Percentiles rank a stretch among this genome's conserved stretches.
These are phyloP conservation scores for Okapia johnstoni DNA, from an alignment of 2,113 vertebrate species.

Conservation along the genomic window DNA sequence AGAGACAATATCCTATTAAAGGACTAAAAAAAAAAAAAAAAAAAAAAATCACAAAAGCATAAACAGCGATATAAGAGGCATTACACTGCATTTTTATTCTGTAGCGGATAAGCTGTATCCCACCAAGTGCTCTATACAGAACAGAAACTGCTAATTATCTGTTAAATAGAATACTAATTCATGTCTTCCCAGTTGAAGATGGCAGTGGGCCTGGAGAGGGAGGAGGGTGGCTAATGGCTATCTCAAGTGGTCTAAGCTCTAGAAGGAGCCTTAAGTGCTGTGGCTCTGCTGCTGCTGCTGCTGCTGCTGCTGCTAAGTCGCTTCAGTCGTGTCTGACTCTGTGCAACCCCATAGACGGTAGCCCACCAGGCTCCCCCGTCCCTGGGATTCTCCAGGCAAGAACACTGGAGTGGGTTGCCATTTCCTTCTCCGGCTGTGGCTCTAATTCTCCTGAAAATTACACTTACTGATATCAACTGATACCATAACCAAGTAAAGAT, in stretches of 20 bases:
- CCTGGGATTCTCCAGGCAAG: too few species aligned
- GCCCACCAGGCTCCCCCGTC: too few species aligned
- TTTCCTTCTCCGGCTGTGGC: neutral
- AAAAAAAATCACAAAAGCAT: neutral
- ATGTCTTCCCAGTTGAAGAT: neutral
- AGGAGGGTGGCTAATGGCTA: neutral
- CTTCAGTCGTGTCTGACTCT: too few species aligned
- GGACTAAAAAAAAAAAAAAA: neutral
- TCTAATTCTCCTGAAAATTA: constrained; percentile 2
- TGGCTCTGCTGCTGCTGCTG: neutral
- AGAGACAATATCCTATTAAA: neutral
- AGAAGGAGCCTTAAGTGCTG: neutral
- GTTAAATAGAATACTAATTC: neutral
- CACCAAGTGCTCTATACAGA: neutral
- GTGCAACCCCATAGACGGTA: too few species aligned
- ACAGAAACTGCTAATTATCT: neutral
- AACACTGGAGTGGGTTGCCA: too few species aligned
- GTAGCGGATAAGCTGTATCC: neutral
- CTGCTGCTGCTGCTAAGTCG: too few species aligned
- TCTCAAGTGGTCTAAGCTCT: neutral
- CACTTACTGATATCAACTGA: neutral
- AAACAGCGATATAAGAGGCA: neutral
- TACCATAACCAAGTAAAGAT: neutral
- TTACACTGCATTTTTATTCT: neutral
- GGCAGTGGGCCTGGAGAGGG: neutral